These are phyloP conservation scores for Ceyx margarethae DNA, from an alignment of 2,113 vertebrate genomes.

Conservation along the genomic window DNA sequence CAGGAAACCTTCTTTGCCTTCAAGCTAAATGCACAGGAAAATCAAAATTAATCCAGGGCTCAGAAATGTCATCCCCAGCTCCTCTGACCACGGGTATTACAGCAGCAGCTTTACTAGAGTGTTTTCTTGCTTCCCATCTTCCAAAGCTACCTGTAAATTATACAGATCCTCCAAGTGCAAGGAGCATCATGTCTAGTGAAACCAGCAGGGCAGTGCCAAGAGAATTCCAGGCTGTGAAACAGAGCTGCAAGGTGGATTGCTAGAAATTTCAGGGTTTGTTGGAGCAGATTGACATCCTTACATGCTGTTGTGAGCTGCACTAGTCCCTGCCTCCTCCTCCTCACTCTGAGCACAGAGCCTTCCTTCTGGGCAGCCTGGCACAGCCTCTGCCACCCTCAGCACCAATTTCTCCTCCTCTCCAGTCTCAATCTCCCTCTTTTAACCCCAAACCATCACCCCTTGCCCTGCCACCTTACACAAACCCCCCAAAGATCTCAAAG, in stretches of 20 bases:
- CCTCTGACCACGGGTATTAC: neutral
- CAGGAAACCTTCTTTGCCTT: neutral
- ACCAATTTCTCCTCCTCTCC: too few relatives aligned
- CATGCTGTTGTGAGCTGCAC: neutral
- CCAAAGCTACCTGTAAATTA: neutral
- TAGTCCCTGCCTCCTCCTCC: neutral
- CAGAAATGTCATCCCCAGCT: neutral
- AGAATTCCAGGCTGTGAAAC: neutral
- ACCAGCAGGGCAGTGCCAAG: neutral
- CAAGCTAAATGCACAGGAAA: neutral
- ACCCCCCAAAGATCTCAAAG: neutral
- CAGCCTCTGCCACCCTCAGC: neutral
- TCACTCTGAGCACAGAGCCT: neutral
- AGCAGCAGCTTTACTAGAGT: neutral
- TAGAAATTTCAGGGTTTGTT: neutral
- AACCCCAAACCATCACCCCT: neutral
- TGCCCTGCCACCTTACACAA: neutral
- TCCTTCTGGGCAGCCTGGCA: neutral
- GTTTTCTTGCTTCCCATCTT: neutral
- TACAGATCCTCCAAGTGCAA: neutral
- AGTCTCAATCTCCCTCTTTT: neutral
- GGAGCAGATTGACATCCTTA: neutral
- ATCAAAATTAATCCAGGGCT: neutral
- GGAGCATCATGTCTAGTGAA: neutral
- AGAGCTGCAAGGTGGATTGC: neutral